A percentile compares a stretch with the other conserved stretches of the same genome.
Conservation (phyloP, 2,888 invertebrate species). For the Stenichneumon culpator region DNA sequence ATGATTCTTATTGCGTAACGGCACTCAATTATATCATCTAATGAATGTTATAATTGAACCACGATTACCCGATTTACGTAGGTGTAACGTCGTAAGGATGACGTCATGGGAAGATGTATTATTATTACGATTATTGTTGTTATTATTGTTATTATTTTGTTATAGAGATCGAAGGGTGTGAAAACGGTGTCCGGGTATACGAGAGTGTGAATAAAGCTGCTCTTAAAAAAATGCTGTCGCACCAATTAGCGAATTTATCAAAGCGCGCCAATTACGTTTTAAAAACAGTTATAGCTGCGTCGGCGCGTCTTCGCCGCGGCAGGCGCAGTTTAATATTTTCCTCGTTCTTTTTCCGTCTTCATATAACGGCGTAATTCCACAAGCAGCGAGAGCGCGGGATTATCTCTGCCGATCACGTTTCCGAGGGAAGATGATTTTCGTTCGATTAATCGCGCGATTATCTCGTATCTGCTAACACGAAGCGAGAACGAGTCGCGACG, state of each 20-base stretch:
- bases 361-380: slow-evolving; percentile 3
- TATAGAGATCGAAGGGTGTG: slow-evolving; percentile 42
- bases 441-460: not conserved
- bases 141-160: slow-evolving; percentile 5
- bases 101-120: slow-evolving; percentile 37
- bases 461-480: slow-evolving; percentile 25
- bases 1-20: slow-evolving; percentile 67
- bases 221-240: not conserved
- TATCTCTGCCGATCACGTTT: slow-evolving; percentile 1
- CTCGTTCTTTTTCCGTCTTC: not conserved
- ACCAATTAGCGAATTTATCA: slow-evolving; percentile 37
- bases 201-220: not conserved
- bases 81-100: slow-evolving; percentile 41
- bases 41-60: slow-evolving; percentile 48
- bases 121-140: not conserved
- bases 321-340: not conserved
- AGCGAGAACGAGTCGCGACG: slow-evolving; percentile 21
- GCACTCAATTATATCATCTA: slow-evolving; percentile 61
- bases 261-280: slow-evolving; percentile 30
- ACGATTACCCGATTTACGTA: slow-evolving; percentile 54
- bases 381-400: not conserved
- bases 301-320: not conserved
- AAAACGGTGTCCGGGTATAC: not conserved
- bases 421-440: not conserved
- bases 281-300: slow-evolving; percentile 47